Evolutionary conservation across 2,113 vertebrate genomes (phyloP).

Genomic region (Sterna hirundo): DNA sequence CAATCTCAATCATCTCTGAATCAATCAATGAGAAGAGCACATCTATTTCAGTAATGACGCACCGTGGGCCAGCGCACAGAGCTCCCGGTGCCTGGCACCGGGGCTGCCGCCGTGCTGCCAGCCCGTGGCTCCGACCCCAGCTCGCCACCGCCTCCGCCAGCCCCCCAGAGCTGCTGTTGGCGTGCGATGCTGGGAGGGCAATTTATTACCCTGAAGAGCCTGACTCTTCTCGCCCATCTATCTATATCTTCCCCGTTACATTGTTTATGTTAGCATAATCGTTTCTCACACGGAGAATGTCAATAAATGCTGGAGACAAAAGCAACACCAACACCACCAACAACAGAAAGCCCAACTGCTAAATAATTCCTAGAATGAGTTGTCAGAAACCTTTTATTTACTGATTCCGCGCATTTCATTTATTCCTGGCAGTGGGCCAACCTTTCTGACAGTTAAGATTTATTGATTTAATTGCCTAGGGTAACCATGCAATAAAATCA

Average conservation of each 20-base stretch:
- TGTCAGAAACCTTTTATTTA: constrained; percentile 90
- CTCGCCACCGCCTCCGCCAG: neutral
- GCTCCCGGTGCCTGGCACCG: neutral
- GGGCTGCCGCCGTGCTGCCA: neutral
- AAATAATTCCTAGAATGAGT: constrained; percentile 89
- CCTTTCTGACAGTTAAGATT: constrained; percentile 88
- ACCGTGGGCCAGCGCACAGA: neutral
- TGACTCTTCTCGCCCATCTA: constrained; percentile 30
- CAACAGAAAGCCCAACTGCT: constrained; percentile 74
- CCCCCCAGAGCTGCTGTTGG: constrained; percentile 14
- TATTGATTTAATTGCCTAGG: constrained; percentile 95
- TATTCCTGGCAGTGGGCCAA: constrained; percentile 82
- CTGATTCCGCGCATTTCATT: constrained; percentile 87
- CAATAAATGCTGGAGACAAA: constrained; percentile 72
- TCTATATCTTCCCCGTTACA: neutral
- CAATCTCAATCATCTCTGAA: constrained; percentile 18
- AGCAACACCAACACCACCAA: constrained; percentile 44
- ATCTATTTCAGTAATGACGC: neutral
- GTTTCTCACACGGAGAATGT: constrained; percentile 67
- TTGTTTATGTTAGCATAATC: constrained; percentile 70
- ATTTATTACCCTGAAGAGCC: constrained; percentile 53
- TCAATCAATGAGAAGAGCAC: constrained; percentile 4
- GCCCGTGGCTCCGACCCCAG: neutral
- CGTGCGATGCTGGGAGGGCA: neutral
- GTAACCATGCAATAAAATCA: constrained; percentile 96